Conservation (phyloP, 2,888 invertebrate genomes). For the Drosophila putrida region DNA sequence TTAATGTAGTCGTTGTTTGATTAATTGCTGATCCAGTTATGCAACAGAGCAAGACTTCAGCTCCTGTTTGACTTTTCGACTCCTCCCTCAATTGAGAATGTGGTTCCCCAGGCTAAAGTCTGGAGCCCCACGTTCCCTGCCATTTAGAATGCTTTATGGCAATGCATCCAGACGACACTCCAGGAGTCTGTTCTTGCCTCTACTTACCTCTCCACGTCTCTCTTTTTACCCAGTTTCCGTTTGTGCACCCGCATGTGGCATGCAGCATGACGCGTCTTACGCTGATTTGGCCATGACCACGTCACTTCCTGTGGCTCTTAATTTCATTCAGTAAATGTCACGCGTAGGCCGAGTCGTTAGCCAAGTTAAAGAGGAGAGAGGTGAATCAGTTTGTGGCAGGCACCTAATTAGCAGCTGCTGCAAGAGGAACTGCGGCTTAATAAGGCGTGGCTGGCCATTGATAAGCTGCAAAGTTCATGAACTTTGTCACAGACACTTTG, state of each 20-base stretch:
- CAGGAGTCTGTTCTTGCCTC: background rate
- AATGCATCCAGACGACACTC: slow-evolving; percentile 39
- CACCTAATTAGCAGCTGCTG: slow-evolving; percentile 60
- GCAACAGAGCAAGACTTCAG: slow-evolving; percentile 5
- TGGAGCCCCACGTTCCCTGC: slow-evolving; percentile 43
- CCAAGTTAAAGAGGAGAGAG: slow-evolving; percentile 9
- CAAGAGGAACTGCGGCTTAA: slow-evolving; percentile 65
- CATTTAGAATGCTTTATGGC: slow-evolving; percentile 74
- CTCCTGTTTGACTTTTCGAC: background rate
- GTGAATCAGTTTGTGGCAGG: slow-evolving; percentile 1
- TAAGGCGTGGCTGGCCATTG: slow-evolving; percentile 55
- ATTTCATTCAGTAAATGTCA: slow-evolving; percentile 56
- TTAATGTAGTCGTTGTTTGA: slow-evolving; percentile 52
- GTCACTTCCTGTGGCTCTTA: slow-evolving; percentile 72
- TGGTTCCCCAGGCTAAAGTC: background rate
- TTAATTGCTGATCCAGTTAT: slow-evolving; percentile 61
- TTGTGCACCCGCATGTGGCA: slow-evolving; percentile 45
- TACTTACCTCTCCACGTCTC: background rate
- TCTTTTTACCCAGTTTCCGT: slow-evolving; percentile 1
- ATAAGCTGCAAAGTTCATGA: slow-evolving; percentile 64
- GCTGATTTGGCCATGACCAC: slow-evolving; percentile 54
- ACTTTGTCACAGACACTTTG: slow-evolving; percentile 50
- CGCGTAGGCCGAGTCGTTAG: slow-evolving; percentile 33
- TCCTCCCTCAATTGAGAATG: background rate
- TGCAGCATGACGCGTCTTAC: slow-evolving; percentile 23